Evolutionary conservation across 2,888 invertebrate species (phyloP), one percentile per base, ranked within the genome.

Genomic region (Amiota mariae): DNA sequence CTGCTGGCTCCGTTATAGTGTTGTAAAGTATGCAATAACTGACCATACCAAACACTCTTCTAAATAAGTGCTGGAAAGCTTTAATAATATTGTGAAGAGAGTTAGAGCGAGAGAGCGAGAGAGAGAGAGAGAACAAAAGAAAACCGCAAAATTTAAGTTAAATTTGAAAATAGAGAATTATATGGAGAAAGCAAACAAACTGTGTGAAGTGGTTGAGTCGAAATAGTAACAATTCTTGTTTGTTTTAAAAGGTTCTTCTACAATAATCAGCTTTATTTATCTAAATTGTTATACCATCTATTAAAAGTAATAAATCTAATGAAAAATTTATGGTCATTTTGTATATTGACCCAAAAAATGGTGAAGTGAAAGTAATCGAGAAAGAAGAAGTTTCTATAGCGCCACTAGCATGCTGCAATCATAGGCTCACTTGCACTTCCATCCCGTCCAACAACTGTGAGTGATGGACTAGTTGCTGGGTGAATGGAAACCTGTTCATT

Each of bases 361-460:
- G 63, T 63, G 10, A 36, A 63, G 63, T 46, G 63, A 63, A 63
- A 63, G 63, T 46, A 63, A 46, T 13, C n/a, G n/a, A 20, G n/a
- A 13, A 9, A n/a, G n/a, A 12, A 63, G 63, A 63, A 63, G 63
- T 46, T 63, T 63, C n/a, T 13, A 20, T 8, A 59, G 20, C 15
- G 20, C n/a, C 54, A 51, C 54, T 51, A 51, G 54, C 54, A n/a
- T 51, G 54, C 54, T n/a, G 54, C 54, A 51, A n/a, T n/a, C 54
- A 51, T n/a, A 36, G 36, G 36, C 36, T 36, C 36, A 12, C n/a
- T 51, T 51, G 54, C n/a, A 51, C 54, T 51, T 51, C n/a, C 54
- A 51, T n/a, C n/a, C 4, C 12, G 54, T 12, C 24, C 24, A 24
- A 51, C n/a, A n/a, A 51, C 12, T n/a, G 13, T n/a, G n/a, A n/a